Percentiles rank a stretch among this genome's conserved stretches.
Conservation (phyloP, 2,797 vertebrate species). For the Lepilemur ruficaudatus region DNA sequence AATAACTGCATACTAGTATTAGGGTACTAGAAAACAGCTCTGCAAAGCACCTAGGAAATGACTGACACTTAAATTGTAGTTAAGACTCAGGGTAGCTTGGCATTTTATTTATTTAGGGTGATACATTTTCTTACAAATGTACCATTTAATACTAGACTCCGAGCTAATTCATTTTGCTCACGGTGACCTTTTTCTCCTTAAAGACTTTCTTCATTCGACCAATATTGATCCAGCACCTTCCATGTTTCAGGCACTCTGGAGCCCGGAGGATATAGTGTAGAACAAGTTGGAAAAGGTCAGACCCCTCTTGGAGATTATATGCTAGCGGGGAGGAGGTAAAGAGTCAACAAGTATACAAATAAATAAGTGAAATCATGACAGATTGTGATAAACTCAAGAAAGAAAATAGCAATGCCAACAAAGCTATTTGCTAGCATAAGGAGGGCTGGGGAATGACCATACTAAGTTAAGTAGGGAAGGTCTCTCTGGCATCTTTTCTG, state of each 20-base stretch:
- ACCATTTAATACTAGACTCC: neutral
- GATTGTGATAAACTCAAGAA: neutral
- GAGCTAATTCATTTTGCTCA: neutral
- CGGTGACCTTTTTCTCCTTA: neutral
- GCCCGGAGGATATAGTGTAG: neutral
- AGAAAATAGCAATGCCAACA: neutral
- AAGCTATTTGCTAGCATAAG: neutral
- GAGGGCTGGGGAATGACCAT: neutral
- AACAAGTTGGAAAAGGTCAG: neutral
- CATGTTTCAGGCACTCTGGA: neutral
- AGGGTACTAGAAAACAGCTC: neutral
- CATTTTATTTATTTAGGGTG: neutral
- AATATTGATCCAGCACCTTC: neutral
- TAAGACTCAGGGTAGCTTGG: neutral
- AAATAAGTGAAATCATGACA: neutral
- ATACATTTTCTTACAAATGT: neutral
- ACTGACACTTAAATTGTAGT: neutral
- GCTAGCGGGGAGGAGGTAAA: neutral
- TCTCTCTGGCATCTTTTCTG: neutral
- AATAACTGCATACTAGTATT: neutral
- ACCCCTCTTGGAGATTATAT: neutral
- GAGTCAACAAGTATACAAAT: neutral
- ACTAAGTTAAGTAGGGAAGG: neutral
- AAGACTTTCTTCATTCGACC: neutral
- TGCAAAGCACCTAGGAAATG: neutral